Conservation (phyloP, 2,797 vertebrate genomes). For the Channa striata region DNA sequence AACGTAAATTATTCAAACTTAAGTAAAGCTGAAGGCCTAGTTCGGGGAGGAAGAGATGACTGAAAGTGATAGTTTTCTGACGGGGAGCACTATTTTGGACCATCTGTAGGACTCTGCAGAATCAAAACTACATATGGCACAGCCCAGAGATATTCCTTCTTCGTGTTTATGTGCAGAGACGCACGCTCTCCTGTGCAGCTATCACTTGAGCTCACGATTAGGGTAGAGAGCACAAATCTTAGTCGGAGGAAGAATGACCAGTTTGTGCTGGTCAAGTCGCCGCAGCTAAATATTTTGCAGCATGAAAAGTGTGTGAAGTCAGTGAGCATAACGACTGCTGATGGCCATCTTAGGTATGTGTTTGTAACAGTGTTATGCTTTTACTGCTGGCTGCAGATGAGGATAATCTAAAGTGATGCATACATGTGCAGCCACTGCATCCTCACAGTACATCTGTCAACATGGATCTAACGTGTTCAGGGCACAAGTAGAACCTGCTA, state of each 20-base stretch:
- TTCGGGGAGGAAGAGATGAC: constrained; percentile 64
- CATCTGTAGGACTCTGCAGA: constrained; percentile 76
- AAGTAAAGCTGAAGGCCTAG: constrained; percentile 76
- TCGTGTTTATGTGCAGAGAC: constrained; percentile 57
- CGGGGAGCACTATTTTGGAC: constrained; percentile 81
- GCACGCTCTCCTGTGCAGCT: constrained; percentile 32
- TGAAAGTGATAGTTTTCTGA: constrained; percentile 75
- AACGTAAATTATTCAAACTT: constrained; percentile 79
- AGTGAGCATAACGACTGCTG: constrained; percentile 54
- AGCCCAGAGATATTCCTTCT: constrained; percentile 73
- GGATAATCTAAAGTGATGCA: constrained; percentile 66
- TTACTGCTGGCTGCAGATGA: constrained; percentile 67
- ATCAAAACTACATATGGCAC: constrained; percentile 81
- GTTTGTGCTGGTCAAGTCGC: constrained; percentile 29
- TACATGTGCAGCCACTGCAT: constrained; percentile 58
- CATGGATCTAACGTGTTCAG: constrained; percentile 44
- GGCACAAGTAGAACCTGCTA: constrained; percentile 32
- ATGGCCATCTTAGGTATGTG: constrained; percentile 55
- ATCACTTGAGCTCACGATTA: constrained; percentile 33
- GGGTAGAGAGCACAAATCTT: constrained; percentile 25
- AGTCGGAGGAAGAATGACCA: constrained; percentile 13
- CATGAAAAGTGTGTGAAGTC: constrained; percentile 45
- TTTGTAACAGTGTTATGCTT: constrained; percentile 57
- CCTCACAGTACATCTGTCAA: constrained; percentile 62
- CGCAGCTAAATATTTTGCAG: constrained; percentile 36